Base-by-base conservation (phyloP, 2,888 invertebrate genomes). In the Diogma glabrata region DNA sequence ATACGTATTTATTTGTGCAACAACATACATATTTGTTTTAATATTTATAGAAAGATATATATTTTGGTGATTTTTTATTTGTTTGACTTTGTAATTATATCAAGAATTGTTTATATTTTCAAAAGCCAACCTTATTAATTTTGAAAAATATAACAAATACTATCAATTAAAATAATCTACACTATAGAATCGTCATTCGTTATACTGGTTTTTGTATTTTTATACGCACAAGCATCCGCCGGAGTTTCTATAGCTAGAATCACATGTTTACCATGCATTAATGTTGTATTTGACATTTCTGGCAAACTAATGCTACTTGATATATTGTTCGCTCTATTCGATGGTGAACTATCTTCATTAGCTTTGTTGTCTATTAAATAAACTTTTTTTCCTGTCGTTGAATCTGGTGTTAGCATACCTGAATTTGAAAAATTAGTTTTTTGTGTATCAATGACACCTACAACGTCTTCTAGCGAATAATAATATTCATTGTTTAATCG, bases 391-490 rank as follows among this genome's bases (percentile, higher is more conserved):
- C 10, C 26, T 2, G 14, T 47, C 7, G 6, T 26, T 26, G 10
- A 26, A 10, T 16, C 14, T 24, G 17, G 17, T 22, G n/a, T 22
- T 22, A 22, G 20, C 6, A 22, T n/a, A 22, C 23, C 43, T 3
- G 43, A 43, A 43, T 23, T 43, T n/a, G 7, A n/a, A 9, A 22
- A 22, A 8, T 43, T 43, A 14, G 22, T 43, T 43, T 43, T 43
- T 23, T 22, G 20, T n/a, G 43, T 22, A 30, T 30, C 47, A n/a
- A 47, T 30, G 3, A 28, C 30, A 23, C 47, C 47, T 12, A 28
- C 28, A 6, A 51, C 43, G 48, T 50, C 49, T 30, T 52, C 51
- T 10, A 54, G 16, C 9, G 51, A 53, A 36, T 54, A 53, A 49
- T 55, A 53, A 36, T 48, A 49, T 46, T 52, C 50, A 30, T 51